These are phyloP conservation scores for Graphium colonna DNA, from an alignment of 2,888 invertebrate genomes.

Conservation along the genomic window DNA sequence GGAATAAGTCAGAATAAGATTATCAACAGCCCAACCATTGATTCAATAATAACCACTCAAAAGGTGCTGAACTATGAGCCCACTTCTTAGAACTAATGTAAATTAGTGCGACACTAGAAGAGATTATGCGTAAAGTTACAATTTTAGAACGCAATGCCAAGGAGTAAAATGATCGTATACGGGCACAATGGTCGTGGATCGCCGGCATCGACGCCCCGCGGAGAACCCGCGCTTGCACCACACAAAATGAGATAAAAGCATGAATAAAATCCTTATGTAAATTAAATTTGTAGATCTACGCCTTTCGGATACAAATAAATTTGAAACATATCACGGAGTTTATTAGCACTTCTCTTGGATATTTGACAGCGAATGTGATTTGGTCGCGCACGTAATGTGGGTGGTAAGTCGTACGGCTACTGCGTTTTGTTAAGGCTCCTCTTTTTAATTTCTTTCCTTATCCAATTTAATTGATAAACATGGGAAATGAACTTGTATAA, in stretches of 20 bases:
- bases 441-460: no score
- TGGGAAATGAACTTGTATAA: no score
- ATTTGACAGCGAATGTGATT: constrained; percentile 22
- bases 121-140: constrained; percentile 63
- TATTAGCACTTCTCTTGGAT: constrained; percentile 19
- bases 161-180: constrained; percentile 62
- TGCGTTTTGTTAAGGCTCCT: constrained; percentile 6
- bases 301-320: constrained; percentile 32
- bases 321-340: constrained; percentile 22
- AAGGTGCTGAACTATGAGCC: background rate
- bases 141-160: constrained; percentile 66
- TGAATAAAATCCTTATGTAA: constrained; percentile 72
- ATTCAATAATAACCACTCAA: background rate
- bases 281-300: constrained; percentile 67
- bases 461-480: no score
- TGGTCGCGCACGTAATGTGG: constrained; percentile 15
- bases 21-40: no score
- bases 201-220: constrained; percentile 58
- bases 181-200: constrained; percentile 65
- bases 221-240: constrained; percentile 55
- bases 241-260: constrained; percentile 65
- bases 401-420: constrained; percentile 14
- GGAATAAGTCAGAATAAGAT: no score
- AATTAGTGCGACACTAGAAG: constrained; percentile 49
- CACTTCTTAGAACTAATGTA: constrained; percentile 21